Conservation (phyloP, 2,113 vertebrate genomes). For the Coptodon rendalli region DNA sequence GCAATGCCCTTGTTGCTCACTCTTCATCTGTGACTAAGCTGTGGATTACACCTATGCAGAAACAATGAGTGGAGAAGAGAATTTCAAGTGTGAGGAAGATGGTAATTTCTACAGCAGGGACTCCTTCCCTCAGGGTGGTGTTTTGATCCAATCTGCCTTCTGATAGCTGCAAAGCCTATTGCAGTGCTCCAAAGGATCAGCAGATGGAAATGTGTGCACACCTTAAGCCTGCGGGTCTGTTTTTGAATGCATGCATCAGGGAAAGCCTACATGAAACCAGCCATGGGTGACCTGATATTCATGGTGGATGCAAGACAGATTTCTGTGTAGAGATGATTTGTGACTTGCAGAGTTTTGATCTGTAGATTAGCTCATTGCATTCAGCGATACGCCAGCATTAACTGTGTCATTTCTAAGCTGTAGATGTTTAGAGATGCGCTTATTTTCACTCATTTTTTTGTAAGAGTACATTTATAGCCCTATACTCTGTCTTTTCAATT, state of each 20-base stretch:
- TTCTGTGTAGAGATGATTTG: background rate
- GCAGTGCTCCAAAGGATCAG: constrained; percentile 44
- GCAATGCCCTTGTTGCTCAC: background rate
- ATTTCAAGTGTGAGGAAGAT: background rate
- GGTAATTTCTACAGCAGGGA: background rate
- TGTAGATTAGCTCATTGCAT: background rate
- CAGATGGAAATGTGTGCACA: constrained; percentile 44
- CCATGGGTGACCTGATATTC: background rate
- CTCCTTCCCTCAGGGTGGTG: background rate
- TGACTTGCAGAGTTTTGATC: background rate
- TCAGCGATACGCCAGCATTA: background rate
- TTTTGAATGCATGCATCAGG: background rate
- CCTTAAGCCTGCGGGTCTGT: background rate
- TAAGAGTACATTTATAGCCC: background rate
- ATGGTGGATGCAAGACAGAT: background rate
- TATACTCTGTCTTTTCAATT: background rate
- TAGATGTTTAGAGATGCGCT: background rate
- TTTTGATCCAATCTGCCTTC: background rate
- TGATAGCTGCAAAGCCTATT: background rate
- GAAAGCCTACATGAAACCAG: background rate
- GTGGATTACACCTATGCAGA: background rate
- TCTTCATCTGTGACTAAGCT: background rate
- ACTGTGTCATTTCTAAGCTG: background rate
- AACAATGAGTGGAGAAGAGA: background rate
- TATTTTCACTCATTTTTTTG: background rate